Evolutionary conservation across 2,888 invertebrate genomes (phyloP).

Genomic region (Chaetoderma sp.): DNA sequence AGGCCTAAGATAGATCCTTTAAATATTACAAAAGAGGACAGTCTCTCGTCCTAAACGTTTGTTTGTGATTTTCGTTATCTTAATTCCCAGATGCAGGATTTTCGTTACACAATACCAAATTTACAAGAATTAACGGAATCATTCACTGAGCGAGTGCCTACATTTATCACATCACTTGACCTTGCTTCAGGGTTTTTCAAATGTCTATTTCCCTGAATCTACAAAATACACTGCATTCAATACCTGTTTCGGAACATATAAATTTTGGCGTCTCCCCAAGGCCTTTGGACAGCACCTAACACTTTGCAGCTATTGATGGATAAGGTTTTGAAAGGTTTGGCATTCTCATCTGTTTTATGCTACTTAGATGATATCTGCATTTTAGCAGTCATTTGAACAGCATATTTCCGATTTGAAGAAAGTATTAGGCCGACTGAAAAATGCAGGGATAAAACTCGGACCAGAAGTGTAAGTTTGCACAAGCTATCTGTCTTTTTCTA

Average conservation of each 20-base stretch:
- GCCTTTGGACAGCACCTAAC: slow-evolving; percentile 1
- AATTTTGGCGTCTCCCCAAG: background rate
- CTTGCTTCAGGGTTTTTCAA: slow-evolving; percentile 8
- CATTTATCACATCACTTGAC: background rate
- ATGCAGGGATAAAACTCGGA: background rate
- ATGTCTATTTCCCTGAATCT: too few species aligned
- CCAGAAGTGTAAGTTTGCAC: slow-evolving; percentile 4
- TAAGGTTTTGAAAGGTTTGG: too few species aligned
- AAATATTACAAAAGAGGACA: too few species aligned
- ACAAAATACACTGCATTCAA: slow-evolving; percentile 5
- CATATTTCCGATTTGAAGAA: too few species aligned
- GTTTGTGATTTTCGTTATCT: slow-evolving; percentile 2
- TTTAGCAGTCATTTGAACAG: background rate
- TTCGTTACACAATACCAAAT: slow-evolving; percentile 2
- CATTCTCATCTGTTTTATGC: slow-evolving; percentile 13
- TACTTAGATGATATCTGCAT: slow-evolving; percentile 4
- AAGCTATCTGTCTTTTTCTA: too few species aligned
- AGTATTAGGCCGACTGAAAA: background rate
- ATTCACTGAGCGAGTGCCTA: background rate
- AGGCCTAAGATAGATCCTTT: too few species aligned
- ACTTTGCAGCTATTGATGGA: slow-evolving; percentile 6
- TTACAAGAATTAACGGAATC: slow-evolving; percentile 1
- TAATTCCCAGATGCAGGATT: background rate
- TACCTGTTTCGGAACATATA: slow-evolving; percentile 7
- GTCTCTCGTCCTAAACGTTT: too few species aligned